Conservation (phyloP, 2,113 vertebrate species). For the Channa maculata region DNA sequence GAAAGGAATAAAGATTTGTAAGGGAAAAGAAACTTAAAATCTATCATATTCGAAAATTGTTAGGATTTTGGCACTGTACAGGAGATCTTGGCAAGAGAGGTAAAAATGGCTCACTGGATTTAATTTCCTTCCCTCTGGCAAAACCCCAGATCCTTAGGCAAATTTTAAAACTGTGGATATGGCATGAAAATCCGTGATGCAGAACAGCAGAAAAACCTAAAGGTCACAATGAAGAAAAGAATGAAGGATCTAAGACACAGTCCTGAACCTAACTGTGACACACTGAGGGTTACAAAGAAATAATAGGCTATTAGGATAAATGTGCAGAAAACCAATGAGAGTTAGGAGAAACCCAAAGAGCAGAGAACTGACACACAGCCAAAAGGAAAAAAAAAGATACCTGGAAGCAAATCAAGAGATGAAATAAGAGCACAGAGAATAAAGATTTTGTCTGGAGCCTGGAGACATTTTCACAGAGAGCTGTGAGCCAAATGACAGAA, state of each 20-base stretch:
- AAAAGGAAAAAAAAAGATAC: slow-evolving; percentile 5
- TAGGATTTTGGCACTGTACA: too few species aligned
- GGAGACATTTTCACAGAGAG: slow-evolving; percentile 22
- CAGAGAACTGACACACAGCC: not conserved
- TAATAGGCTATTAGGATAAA: not conserved
- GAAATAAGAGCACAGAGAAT: not conserved
- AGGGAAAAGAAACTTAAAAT: too few species aligned
- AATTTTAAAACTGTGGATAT: not conserved
- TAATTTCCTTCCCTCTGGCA: slow-evolving; percentile 31
- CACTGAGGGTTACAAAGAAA: not conserved
- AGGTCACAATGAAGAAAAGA: not conserved
- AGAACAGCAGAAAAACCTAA: not conserved
- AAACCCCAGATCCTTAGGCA: slow-evolving; percentile 9
- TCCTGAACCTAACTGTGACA: too few species aligned
- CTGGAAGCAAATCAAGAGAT: slow-evolving; percentile 6
- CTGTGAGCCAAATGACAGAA: not conserved
- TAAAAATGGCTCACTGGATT: slow-evolving; percentile 21
- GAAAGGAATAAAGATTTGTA: too few species aligned
- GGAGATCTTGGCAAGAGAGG: slow-evolving; percentile 4
- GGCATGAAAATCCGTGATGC: not conserved
- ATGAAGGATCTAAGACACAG: too few species aligned
- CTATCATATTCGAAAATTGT: too few species aligned
- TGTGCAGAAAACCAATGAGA: too few species aligned
- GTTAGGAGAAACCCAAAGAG: too few species aligned
- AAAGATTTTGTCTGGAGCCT: slow-evolving; percentile 23